Conservation (phyloP, 2,113 vertebrate species). For the Istiophorus platypterus region DNA sequence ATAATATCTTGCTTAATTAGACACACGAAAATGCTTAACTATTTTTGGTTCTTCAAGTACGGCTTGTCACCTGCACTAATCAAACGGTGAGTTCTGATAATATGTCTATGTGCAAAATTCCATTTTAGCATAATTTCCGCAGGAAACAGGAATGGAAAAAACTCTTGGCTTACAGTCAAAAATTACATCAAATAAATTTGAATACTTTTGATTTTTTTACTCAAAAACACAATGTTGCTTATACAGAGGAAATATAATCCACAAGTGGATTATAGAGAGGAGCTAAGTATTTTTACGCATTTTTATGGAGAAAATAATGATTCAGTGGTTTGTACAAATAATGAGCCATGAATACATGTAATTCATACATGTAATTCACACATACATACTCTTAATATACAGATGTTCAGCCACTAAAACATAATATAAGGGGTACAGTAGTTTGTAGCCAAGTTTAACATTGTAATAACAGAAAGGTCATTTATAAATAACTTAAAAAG, state of each 20-base stretch:
- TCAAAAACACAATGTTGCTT: neutral
- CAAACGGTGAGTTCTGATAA: neutral
- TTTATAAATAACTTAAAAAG: slow-evolving; percentile 10
- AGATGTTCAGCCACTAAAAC: neutral
- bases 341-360: neutral
- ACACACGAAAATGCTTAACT: neutral
- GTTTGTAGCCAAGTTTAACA: slow-evolving; percentile 11
- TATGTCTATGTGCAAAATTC: slow-evolving; percentile 13
- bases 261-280: neutral
- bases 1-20: slow-evolving; percentile 5
- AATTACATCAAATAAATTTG: neutral
- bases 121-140: neutral
- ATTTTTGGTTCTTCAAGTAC: neutral
- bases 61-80: neutral
- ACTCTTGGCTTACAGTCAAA: too few relatives aligned
- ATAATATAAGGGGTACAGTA: neutral
- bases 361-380: neutral
- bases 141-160: neutral
- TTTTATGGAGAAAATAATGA: neutral
- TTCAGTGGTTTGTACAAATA: neutral
- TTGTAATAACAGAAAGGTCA: neutral
- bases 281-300: neutral
- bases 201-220: neutral
- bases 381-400: neutral
- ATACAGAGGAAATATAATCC: neutral